Evolutionary conservation across 2,797 vertebrate genomes (phyloP), one percentile per base, ranked within the genome.

Genomic region (Aeoliscus strigatus): DNA sequence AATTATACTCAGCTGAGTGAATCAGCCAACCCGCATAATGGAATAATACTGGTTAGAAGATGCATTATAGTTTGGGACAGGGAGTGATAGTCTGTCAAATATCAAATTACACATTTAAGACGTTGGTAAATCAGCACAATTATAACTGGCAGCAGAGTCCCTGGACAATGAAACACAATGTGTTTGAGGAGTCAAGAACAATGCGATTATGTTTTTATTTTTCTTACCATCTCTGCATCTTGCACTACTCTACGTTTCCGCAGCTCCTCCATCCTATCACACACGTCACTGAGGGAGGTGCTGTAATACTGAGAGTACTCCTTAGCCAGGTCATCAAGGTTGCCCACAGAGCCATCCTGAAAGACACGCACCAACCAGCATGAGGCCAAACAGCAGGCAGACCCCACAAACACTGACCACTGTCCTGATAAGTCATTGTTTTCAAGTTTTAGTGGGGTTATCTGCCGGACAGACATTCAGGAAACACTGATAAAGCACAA

Each of bases 241-340:
- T 94, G 92, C 9, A 92, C 89, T 51, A 95, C 88, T 39, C 88
- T 91, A 13, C 91, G 87, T 43, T 90, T 94, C 39, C 93, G 91
- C 24, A 98, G 85, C 77, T 97, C 95, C 71, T 98, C 95, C 94
- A 97, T 97, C 70, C 93, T 89, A 59, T 94, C 94, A 10, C 90
- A 91, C 61, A 97, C 94, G 45, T 98, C 93, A 0, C 87, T 87
- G 75, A 93, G 89, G 42, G 91, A 93, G 45, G 95, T 94, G 43
- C 92, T 91, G 79, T 97, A 97, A 72, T 95, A 96, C 66, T 90
- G 91, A 3, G 94, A 93, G 73, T 96, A 97, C 72, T 96, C 91
- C 75, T 94, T 88, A 0, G 91, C 93, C 81, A 98, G 85, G 68
- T 93, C 91, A 60, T 90, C 91, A 41, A 98, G 91, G 73, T 90